Evolutionary conservation across 2,888 invertebrate species (phyloP).

Genomic region (Andrena trimmerana): DNA sequence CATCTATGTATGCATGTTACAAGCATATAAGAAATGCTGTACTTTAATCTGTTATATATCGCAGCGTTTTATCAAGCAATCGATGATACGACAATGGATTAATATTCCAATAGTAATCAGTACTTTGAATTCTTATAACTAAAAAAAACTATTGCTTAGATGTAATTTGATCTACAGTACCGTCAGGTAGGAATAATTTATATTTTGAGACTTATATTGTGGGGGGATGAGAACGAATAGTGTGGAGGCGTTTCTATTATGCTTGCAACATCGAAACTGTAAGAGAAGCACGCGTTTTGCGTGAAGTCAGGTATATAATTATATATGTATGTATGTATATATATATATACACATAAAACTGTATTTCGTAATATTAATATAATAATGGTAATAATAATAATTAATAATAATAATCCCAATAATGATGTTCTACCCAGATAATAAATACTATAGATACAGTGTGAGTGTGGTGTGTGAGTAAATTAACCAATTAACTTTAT

Average conservation of each 20-base stretch:
- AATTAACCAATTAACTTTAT: slow-evolving; percentile 79
- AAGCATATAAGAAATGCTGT: slow-evolving; percentile 66
- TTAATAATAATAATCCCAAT: slow-evolving; percentile 84
- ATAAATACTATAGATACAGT: slow-evolving; percentile 85
- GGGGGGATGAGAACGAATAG: background rate
- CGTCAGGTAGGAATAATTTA: slow-evolving; percentile 1
- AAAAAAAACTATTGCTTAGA: background rate
- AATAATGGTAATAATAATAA: slow-evolving; percentile 81
- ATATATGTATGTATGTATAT: slow-evolving; percentile 55
- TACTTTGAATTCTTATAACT: background rate
- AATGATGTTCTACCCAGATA: slow-evolving; percentile 85
- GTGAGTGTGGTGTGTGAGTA: slow-evolving; percentile 84
- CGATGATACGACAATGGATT: background rate
- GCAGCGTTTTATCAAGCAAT: background rate
- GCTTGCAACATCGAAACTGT: slow-evolving; percentile 66
- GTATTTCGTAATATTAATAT: slow-evolving; percentile 84
- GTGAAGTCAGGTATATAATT: slow-evolving; percentile 81
- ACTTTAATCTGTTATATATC: background rate
- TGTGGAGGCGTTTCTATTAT: slow-evolving; percentile 49
- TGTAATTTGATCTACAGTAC: background rate
- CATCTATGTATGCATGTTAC: slow-evolving; percentile 56
- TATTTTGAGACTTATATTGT: slow-evolving; percentile 3
- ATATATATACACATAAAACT: slow-evolving; percentile 82
- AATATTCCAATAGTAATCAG: background rate
- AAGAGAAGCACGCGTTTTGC: slow-evolving; percentile 66